phyloP scores from a whole-genome alignment of 2,797 vertebrate genomes.

The Malacoctenus gilli region DNA sequence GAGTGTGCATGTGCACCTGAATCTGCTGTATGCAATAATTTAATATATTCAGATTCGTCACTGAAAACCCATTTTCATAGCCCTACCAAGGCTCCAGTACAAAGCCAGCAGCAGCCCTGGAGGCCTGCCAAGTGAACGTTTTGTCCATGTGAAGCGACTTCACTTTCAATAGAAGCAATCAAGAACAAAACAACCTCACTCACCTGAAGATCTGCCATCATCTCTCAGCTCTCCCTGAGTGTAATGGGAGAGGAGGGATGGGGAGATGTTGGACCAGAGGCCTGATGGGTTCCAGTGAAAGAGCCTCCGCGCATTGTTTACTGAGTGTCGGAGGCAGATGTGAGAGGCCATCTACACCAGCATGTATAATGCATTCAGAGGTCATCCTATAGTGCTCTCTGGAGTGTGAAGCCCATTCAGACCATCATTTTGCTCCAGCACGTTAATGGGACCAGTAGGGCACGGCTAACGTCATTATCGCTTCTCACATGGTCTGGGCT shows the following conservation, averaged over 20 bases:
- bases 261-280: slow-evolving; percentile 10
- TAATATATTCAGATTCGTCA: no score
- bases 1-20: no score
- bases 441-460: slow-evolving; percentile 27
- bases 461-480: slow-evolving; percentile 19
- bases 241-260: not conserved
- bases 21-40: no score
- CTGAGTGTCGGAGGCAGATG: slow-evolving; percentile 29
- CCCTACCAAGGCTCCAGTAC: no score
- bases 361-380: slow-evolving; percentile 51
- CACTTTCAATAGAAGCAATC: no score
- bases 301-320: slow-evolving; percentile 27
- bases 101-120: no score
- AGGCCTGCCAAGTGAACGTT: no score
- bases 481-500: not conserved
- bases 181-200: no score
- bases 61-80: no score
- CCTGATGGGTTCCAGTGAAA: slow-evolving; percentile 22
- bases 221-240: no score
- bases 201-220: no score
- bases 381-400: slow-evolving; percentile 31
- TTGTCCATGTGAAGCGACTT: no score
- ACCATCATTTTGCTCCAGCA: slow-evolving; percentile 34
- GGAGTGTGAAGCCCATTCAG: slow-evolving; percentile 23
- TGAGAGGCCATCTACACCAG: slow-evolving; percentile 14